Evolutionary conservation across 1,140 invertebrate genomes (phyloP).

Genomic region (Microplitis demolitor): DNA sequence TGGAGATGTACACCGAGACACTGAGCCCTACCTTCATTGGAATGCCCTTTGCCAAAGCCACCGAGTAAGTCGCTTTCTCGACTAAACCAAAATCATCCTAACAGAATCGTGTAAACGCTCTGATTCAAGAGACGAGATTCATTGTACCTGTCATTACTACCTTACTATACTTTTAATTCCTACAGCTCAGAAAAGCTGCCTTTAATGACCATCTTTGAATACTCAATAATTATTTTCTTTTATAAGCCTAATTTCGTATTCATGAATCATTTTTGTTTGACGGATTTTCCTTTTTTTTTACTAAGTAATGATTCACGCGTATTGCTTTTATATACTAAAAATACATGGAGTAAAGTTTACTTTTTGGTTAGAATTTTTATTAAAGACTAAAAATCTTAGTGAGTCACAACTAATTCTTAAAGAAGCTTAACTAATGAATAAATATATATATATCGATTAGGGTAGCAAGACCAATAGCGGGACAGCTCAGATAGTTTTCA

Average conservation of each 20-base stretch:
- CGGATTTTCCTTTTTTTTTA: too few species aligned
- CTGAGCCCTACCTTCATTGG: conserved; percentile 95
- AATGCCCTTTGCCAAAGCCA: conserved; percentile 96
- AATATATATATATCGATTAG: too few species aligned
- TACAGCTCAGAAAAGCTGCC: background rate
- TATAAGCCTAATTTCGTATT: too few species aligned
- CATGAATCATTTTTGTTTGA: too few species aligned
- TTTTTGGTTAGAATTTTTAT: background rate
- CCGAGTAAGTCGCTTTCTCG: conserved; percentile 86
- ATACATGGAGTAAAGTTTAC: background rate
- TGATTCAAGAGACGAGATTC: conserved; percentile 49
- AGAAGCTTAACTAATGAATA: too few species aligned
- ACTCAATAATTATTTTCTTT: too few species aligned
- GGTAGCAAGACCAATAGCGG: too few species aligned
- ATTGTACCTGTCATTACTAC: conserved; percentile 6
- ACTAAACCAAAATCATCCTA: conserved; percentile 39
- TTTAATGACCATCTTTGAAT: too few species aligned
- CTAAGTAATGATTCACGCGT: background rate
- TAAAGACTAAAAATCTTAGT: background rate
- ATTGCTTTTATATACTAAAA: background rate
- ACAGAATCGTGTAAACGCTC: conserved; percentile 35
- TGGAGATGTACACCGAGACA: conserved; percentile 99
- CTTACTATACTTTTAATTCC: conserved; percentile 9
- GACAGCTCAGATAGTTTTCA: too few species aligned
- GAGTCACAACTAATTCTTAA: background rate